Evolutionary conservation across 2,113 vertebrate genomes (phyloP), one percentile per base, ranked within the genome.

Genomic region (Sphaerodactylus townsendi): DNA sequence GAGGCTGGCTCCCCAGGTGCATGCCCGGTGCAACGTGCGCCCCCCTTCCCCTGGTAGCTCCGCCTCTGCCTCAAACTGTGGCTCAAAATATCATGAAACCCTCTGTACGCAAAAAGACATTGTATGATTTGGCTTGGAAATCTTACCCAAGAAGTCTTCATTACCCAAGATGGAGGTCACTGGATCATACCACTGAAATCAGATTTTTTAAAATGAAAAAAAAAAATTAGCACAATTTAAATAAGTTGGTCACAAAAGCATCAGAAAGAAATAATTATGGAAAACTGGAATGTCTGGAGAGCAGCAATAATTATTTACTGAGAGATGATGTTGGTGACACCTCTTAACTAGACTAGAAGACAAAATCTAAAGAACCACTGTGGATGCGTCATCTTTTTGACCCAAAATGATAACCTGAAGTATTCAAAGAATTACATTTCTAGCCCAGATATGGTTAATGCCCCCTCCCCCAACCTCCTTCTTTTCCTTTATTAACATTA

Each of bases 181-280:
- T 1, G 95, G 93, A 25, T 95, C 95, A 41, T 97, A 98, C 87
- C 97, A 97, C 98, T 98, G 94, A 3, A 95, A 93, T 86, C 59
- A 89, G 56, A 83, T 86, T 37, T 48, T 73, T 46, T 39, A 41
- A 64, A 66, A 68, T 15, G 39, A 15, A 9, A 84, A 41, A 72
- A 15, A 73, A 6, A 17, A 68, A 23, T 41, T 68, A 68, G 64
- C 48, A 71, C 13, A 37, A 48, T 19, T 13, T 48, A 50, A 78
- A 35, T 39, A 77, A 62, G n/a, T 46, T 41, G n/a, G 3, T 4
- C 37, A 59, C 46, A 71, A 70, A 19, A 28, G 8, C 25, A 46
- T 72, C 30, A 30, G 7, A 30, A 68, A 19, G 4, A 75, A 10
- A n/a, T 9, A 14, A 35, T 23, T 25, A 37, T 25, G 39, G 23